Conservation (phyloP, 1,140 invertebrate genomes). For the Mycetomoellerius zeteki region DNA sequence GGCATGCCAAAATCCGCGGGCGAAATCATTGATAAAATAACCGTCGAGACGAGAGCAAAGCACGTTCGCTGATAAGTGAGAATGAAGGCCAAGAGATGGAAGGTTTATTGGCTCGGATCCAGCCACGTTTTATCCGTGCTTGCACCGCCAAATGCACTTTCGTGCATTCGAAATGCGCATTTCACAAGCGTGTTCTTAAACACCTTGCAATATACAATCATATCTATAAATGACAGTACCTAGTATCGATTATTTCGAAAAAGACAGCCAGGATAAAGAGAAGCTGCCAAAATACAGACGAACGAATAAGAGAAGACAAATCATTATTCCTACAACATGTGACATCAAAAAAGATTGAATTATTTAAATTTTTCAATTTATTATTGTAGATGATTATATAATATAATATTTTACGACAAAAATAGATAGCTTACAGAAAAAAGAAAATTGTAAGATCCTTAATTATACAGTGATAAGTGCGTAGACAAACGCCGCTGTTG, state of each 20-base stretch:
- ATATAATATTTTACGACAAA: neutral
- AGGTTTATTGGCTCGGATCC: conserved; percentile 78
- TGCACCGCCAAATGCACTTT: conserved; percentile 37
- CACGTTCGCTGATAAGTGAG: conserved; percentile 66
- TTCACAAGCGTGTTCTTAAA: conserved; percentile 22
- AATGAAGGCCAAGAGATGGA: conserved; percentile 69
- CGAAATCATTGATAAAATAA: conserved; percentile 48
- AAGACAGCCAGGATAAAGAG: neutral
- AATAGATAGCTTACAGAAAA: neutral
- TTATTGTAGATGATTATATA: neutral
- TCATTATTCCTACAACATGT: too few relatives aligned
- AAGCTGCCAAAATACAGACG: too few relatives aligned
- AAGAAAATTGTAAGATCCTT: neutral
- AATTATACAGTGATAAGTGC: conserved; percentile 15
- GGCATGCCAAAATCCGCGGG: neutral
- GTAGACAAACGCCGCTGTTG: neutral
- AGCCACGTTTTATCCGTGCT: conserved; percentile 55
- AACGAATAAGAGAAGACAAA: too few relatives aligned
- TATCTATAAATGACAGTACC: neutral
- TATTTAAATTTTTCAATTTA: too few relatives aligned
- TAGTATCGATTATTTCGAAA: conserved; percentile 21
- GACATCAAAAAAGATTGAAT: too few relatives aligned
- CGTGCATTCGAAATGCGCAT: too few relatives aligned
- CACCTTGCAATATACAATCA: neutral
- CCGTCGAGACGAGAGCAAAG: conserved; percentile 8